Conservation (phyloP, 1,140 invertebrate genomes). For the Ostrea edulis region DNA sequence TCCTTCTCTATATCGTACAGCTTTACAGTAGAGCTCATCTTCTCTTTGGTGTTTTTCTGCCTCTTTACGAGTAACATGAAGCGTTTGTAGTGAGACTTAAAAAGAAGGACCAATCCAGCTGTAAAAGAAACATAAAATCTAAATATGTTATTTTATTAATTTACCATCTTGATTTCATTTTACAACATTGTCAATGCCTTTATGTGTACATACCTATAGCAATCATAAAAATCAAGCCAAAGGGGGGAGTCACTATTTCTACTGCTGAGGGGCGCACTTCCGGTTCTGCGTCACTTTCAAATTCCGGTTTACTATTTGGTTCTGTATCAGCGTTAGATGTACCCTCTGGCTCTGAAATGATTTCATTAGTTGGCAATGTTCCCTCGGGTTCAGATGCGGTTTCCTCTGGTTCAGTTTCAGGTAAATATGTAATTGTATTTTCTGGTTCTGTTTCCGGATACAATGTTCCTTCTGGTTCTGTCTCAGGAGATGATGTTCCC, state of each 20-base stretch:
- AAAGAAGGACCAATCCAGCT: background rate
- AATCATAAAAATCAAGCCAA: constrained; percentile 56
- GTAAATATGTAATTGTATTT: background rate
- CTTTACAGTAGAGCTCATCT: background rate
- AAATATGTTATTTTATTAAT: background rate
- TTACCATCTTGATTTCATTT: no score
- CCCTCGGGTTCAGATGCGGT: constrained; percentile 42
- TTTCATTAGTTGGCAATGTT: background rate
- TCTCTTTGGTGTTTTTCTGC: background rate
- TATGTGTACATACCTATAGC: constrained; percentile 54
- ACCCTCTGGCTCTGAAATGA: background rate
- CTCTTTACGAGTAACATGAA: background rate
- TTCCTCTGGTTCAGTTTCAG: constrained; percentile 40
- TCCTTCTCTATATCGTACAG: constrained; percentile 29
- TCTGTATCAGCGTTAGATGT: constrained; percentile 1
- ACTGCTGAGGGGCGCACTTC: constrained; percentile 52
- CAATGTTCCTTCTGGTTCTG: constrained; percentile 18
- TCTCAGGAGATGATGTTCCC: constrained; percentile 20
- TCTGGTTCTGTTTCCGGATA: constrained; percentile 53
- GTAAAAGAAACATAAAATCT: background rate
- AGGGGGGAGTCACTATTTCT: constrained; percentile 65
- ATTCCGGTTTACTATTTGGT: constrained; percentile 9
- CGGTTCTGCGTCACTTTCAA: constrained; percentile 48
- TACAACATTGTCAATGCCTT: background rate
- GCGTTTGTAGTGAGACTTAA: background rate